phyloP scores from a whole-genome alignment of 2,888 invertebrate species.

The Pseudococcus jackbeardsleyi region DNA sequence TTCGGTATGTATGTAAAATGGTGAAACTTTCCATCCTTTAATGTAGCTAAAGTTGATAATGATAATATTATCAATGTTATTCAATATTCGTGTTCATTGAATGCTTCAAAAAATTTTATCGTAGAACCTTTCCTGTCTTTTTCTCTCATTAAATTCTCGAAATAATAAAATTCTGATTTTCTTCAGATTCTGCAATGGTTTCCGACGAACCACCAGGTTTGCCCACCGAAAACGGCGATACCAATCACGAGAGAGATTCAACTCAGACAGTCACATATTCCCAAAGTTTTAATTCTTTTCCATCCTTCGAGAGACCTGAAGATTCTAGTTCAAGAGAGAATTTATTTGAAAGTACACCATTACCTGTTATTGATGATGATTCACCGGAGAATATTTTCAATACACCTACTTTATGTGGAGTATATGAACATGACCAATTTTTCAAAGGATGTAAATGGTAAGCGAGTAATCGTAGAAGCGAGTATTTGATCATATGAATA shows the following conservation, averaged over 20 bases:
- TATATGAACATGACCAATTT: not conserved
- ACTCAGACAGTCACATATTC: not conserved
- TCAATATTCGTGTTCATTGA: too few species aligned
- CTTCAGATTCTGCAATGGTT: not conserved
- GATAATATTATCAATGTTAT: too few species aligned
- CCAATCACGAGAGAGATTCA: not conserved
- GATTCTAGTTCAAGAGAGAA: not conserved
- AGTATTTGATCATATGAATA: not conserved
- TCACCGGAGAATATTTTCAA: not conserved
- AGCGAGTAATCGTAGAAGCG: not conserved
- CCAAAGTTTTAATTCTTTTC: not conserved
- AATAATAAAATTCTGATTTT: not conserved
- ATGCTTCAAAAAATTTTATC: not conserved
- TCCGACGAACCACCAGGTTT: not conserved
- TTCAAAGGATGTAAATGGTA: constrained; percentile 42
- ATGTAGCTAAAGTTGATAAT: too few species aligned
- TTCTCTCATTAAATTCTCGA: not conserved
- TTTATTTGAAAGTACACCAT: not conserved
- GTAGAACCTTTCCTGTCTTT: not conserved
- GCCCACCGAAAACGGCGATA: not conserved
- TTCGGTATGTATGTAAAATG: too few species aligned
- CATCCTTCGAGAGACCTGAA: not conserved
- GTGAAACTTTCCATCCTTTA: too few species aligned
- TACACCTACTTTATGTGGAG: not conserved
- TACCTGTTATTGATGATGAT: not conserved